Evolutionary conservation across 2,113 vertebrate genomes (phyloP), one percentile per base, ranked within the genome.

Genomic region (Ursus arctos): DNA sequence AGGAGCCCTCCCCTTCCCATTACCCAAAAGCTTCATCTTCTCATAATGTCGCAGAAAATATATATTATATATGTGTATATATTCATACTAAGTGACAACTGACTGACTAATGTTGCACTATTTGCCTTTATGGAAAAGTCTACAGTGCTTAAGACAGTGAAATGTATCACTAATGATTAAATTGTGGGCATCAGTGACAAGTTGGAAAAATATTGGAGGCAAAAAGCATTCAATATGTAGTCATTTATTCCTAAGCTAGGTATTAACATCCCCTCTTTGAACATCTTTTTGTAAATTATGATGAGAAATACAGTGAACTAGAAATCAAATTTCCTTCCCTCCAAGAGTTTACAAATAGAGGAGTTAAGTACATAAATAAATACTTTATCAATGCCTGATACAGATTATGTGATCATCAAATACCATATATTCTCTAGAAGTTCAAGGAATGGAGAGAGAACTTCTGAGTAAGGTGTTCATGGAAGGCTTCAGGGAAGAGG

Each of bases 311-410:
- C 7, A 65, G 43, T 83, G 28, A 94, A 87, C 83, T 61, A 3
- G n/a, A 88, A 94, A 36, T 89, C 51, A 90, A 63, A 81, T 47
- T 51, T 84, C 63, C 71, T 97, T 85, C 51, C 79, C 11, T 89
- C 51, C 21, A 36, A 65, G 22, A 92, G 21, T 85, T 74, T 88
- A 81, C 28, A 91, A 77, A 85, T 26, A 80, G 24, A 90, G 28
- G 77, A 72, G 47, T 81, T 69, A 69, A 36, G 16, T 22, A 71
- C 6, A 26, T 36, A 76, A 49, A 53, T 43, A 76, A 40, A 33
- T 28, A 76, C 36, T 49, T 26, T 33, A 18, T 57, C 22, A 61
- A 8, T 53, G 33, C 26, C 49, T 71, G n/a, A 24, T 74, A 28
- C 0, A 94, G 19, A 69, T 26, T 71, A 21, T n/a, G 15, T 71